Evolutionary conservation across 1,140 invertebrate genomes (phyloP), one percentile per base, ranked within the genome.

Genomic region (Parasteatoda tepidariorum): DNA sequence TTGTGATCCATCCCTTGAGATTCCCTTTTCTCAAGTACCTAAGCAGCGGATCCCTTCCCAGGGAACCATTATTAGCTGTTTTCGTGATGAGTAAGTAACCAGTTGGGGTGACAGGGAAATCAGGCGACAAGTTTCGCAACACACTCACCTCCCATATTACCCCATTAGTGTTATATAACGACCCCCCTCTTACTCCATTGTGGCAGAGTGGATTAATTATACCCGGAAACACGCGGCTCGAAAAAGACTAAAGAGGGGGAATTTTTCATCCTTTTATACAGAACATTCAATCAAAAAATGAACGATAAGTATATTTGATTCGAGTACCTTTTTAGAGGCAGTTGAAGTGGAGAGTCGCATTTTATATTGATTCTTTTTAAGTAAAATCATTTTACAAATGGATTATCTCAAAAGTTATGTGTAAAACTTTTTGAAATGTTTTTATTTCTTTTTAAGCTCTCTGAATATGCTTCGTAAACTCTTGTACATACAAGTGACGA

Each of bases 91-190:
- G 78, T 82, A 79, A 79, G 76, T 79, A 82, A 82, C 78, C 57
- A 82, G 57, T 82, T 82, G 67, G 78, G 78, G 78, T 82, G 78
- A 82, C 62, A 78, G 62, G 48, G 24, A 78, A 48, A 78, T 78
- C 75, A 78, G 62, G 75, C 75, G 75, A 78, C 78, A 82, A 82
- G 78, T 82, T 82, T 82, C 67, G 54, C 67, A 82, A 82, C 67
- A 82, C 78, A 24, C 78, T 70, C 71, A 61, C 41, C 66, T 48
- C 64, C 76, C 64, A 68, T 79, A 68, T 79, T 68, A 79, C 76
- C 76, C 78, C 78, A 82, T 82, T 82, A 70, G 57, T 34, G 54
- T 82, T 71, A 61, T 62, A 71, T 82, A 82, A 71, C 22, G 55
- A 68, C n/a, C 57, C 30, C 24, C 74, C 73, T 54, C 71, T 41